Conservation (phyloP, 2,888 invertebrate species). For the Heliconius ethilla region DNA sequence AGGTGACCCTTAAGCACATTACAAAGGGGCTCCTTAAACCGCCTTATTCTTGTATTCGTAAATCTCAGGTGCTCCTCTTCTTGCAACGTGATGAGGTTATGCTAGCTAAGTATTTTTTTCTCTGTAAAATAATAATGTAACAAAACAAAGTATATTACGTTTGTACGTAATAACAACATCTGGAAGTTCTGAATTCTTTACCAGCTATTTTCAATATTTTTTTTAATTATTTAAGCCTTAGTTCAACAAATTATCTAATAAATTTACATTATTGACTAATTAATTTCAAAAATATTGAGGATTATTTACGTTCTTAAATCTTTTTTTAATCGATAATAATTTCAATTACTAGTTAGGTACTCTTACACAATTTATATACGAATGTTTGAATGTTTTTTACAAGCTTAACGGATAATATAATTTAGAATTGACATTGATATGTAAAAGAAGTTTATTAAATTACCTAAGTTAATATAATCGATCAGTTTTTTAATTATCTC, state of each 20-base stretch:
- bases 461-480: not conserved
- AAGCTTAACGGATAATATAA: not conserved
- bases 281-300: conserved; percentile 4
- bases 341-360: not conserved
- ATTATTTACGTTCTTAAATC: not conserved
- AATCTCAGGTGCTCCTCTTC: not conserved
- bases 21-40: not conserved
- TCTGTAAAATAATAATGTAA: not conserved
- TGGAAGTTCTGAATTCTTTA: not conserved
- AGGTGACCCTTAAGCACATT: not conserved
- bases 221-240: conserved; percentile 2
- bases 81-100: not conserved
- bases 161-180: not conserved
- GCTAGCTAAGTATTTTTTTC: not conserved
- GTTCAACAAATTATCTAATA: not conserved
- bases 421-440: conserved; percentile 10
- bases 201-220: not conserved
- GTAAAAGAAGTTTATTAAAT: conserved; percentile 9
- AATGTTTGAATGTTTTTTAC: not conserved
- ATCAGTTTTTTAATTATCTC: not conserved
- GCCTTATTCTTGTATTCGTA: not conserved
- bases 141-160: not conserved
- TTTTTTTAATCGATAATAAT: not conserved
- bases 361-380: not conserved
- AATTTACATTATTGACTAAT: not conserved